Base-by-base conservation (phyloP, 1,140 invertebrate genomes). In the Euglossa dilemma region DNA sequence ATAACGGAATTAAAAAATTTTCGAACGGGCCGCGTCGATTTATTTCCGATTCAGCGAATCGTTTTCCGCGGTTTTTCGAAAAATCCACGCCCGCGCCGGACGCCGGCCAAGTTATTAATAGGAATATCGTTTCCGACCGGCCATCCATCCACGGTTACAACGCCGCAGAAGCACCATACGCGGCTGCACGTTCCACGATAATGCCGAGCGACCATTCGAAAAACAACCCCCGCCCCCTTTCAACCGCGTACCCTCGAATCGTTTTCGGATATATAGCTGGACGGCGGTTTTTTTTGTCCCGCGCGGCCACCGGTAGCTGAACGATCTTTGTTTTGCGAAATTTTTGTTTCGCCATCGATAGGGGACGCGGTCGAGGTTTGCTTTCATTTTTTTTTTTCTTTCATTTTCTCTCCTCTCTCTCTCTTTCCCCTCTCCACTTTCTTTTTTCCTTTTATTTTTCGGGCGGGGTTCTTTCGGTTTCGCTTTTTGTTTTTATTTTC, bases 1-100 rank as follows among this genome's bases (percentile, higher is more conserved):
- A 80, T 74, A 80, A 80, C 52, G 72, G 72, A 57, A 81, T 81
- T 76, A 76, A 81, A 81, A 81, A 67, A 45, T 67, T 66, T 80
- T 74, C 20, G 50, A 67, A 50, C 72, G 72, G 50, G 25, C 72
- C 80, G 45, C 70, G 70, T 18, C 50, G 80, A 81, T 76, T 81
- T 81, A 81, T 76, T 81, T 75, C 72, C 80, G 80, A 75, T 66
- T 50, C 80, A n/a, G 8, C 80, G 72, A 81, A 67, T 75, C 72
- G 80, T 67, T 81, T 67, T 8, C 25, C 80, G 80, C 52, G 80
- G 80, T 81, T 81, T 81, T 67, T 75, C 80, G 72, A 50, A 76
- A 81, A 76, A 81, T 81, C 50, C 50, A 14, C 56, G 66, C 64
- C 9, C 20, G 64, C 64, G 1, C 7, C 28, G 63, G 8, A n/a